Evolutionary conservation across 2,888 invertebrate species (phyloP), one percentile per base, ranked within the genome.

Genomic region (Seira sanloemensis): DNA sequence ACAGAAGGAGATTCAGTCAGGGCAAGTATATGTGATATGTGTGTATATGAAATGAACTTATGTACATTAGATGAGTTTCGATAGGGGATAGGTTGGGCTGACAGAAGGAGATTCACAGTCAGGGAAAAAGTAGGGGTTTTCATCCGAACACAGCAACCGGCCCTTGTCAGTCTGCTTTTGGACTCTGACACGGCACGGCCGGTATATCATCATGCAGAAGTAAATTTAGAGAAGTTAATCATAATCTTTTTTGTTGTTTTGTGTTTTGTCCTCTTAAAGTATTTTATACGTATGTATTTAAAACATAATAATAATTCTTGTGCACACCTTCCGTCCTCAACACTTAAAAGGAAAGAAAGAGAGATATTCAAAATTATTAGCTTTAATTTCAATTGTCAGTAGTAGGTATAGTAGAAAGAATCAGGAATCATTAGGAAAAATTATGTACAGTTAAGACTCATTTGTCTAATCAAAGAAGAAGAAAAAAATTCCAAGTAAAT

Each of bases 101-200:
- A 76, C 58, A 73, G 46, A 46, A 65, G 9, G 16, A 74, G 72
- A 72, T n/a, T 5, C 2, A 67, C 26, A 21, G 50, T 26, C 54
- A 66, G 62, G 5, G 5, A 37, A 12, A 12, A 12, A 12, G 4
- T 37, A 7, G 4, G 19, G 76, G 81, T 82, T 82, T 82, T 71
- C 71, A 76, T 71, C 50, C 71, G 65, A 68, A 66, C 25, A 23
- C 72, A 54, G 26, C 21, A 77, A 83, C 77, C 82, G 77, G 82
- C 77, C 82, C 77, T 77, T 83, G 73, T 83, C 82, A 83, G 82
- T 83, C 82, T 77, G 72, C 66, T 54, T 77, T 62, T 67, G 73
- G 82, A 83, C 82, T 83, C 82, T 83, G 27, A 66, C 54, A 77
- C 72, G 73, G 73, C 77, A 77, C 72, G 73, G 73, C 77, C 77